phyloP scores from a whole-genome alignment of 2,888 invertebrate genomes.

The Tenthredo distinguenda region DNA sequence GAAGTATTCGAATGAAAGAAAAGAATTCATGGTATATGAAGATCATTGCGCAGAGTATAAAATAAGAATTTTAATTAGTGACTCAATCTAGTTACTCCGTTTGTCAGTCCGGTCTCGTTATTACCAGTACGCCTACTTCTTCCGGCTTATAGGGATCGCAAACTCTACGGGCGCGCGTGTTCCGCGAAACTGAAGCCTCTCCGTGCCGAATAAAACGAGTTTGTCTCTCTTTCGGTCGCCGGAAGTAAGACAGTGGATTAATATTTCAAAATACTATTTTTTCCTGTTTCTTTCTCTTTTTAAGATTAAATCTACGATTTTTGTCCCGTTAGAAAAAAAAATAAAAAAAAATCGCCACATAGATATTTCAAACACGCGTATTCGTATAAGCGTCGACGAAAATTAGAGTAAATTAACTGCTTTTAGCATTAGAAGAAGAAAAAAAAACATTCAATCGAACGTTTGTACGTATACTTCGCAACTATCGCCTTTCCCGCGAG shows the following conservation, averaged over 20 bases:
- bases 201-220: conserved; percentile 16
- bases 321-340: neutral
- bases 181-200: neutral
- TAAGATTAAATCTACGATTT: neutral
- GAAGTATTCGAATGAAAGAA: no score
- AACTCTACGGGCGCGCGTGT: conserved; percentile 7
- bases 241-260: neutral
- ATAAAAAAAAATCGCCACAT: neutral
- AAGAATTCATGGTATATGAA: neutral
- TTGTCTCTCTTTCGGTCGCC: neutral
- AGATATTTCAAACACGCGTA: neutral
- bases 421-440: neutral
- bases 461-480: neutral
- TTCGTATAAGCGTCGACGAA: no score
- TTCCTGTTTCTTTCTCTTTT: neutral
- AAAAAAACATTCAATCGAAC: neutral
- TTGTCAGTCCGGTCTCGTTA: neutral
- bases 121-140: conserved; percentile 33
- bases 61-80: conserved; percentile 22
- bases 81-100: conserved; percentile 32
- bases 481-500: conserved; percentile 10
- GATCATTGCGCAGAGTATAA: neutral
- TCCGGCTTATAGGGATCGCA: conserved; percentile 16
- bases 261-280: neutral
- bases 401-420: no score